Conservation (phyloP, 2,888 invertebrate genomes). For the Dryomyza anilis region DNA sequence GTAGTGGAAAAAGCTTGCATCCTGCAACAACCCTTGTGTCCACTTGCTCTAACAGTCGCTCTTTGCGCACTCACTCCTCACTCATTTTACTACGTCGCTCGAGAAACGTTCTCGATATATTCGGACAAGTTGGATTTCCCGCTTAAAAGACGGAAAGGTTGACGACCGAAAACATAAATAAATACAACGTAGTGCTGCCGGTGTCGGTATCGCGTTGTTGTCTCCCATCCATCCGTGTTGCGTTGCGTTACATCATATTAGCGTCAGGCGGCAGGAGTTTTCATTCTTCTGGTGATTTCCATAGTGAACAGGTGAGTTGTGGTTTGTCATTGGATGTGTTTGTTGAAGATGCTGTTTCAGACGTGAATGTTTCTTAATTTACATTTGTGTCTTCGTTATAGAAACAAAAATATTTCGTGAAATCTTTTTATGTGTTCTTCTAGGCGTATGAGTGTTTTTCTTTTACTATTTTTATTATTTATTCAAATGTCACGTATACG, state of each 20-base stretch:
- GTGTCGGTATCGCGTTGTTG: conserved; percentile 9
- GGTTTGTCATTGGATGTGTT: background rate
- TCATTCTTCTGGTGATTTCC: background rate
- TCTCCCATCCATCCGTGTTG: no score
- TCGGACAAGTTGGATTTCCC: conserved; percentile 42
- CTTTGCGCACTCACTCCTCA: conserved; percentile 7
- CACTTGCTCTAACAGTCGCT: conserved; percentile 15
- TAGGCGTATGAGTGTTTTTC: no score
- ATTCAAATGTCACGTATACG: no score
- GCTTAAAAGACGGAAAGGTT: conserved; percentile 44
- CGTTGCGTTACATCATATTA: background rate
- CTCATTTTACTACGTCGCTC: conserved; percentile 7
- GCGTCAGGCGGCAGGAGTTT: background rate
- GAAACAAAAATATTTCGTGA: no score
- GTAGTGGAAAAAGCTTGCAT: conserved; percentile 12
- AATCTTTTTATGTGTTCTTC: no score
- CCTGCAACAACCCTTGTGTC: conserved; percentile 21
- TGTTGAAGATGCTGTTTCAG: background rate
- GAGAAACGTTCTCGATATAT: background rate
- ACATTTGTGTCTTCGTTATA: no score
- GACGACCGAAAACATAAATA: conserved; percentile 46
- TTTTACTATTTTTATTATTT: no score
- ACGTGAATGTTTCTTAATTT: no score
- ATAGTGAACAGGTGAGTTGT: background rate
- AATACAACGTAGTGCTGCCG: conserved; percentile 33